phyloP scores from a whole-genome alignment of 2,888 invertebrate genomes.

The Parochlus steinenii region DNA sequence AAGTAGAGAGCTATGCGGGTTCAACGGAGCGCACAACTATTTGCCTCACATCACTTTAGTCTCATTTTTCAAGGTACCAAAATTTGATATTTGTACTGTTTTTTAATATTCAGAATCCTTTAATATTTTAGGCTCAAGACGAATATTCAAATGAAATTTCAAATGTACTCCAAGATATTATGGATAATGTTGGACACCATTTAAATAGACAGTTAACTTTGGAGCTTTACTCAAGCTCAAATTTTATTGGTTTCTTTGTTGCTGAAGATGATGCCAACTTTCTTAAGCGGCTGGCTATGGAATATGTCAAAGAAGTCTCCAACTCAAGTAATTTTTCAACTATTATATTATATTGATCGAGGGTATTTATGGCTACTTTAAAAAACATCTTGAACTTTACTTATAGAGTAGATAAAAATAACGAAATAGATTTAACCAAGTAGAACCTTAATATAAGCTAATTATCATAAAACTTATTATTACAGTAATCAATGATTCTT shows the following conservation, averaged over 20 bases:
- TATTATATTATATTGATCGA: slow-evolving; percentile 11
- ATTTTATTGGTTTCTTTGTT: slow-evolving; percentile 83
- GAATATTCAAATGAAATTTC: slow-evolving; percentile 51
- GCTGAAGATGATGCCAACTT: slow-evolving; percentile 67
- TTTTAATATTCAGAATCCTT: slow-evolving; percentile 2
- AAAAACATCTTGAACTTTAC: not conserved
- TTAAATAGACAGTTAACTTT: slow-evolving; percentile 49
- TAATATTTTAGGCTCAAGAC: slow-evolving; percentile 47
- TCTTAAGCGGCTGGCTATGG: slow-evolving; percentile 58
- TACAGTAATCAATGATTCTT: slow-evolving; percentile 40
- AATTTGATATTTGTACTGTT: not conserved
- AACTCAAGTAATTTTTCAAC: slow-evolving; percentile 43
- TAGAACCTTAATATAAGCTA: not conserved
- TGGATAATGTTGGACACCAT: slow-evolving; percentile 49
- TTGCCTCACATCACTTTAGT: slow-evolving; percentile 78
- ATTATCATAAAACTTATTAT: not conserved
- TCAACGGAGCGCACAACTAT: slow-evolving; percentile 84
- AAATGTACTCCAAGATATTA: slow-evolving; percentile 54
- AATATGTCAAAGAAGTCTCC: slow-evolving; percentile 65
- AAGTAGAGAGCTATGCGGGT: slow-evolving; percentile 54
- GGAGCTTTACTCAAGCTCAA: slow-evolving; percentile 70
- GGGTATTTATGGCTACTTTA: not conserved
- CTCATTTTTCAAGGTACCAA: slow-evolving; percentile 65
- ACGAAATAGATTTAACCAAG: not conserved
- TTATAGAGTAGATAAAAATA: not conserved